Base-by-base conservation (phyloP, 2,888 invertebrate species). In the Chrysodeixis includens region DNA sequence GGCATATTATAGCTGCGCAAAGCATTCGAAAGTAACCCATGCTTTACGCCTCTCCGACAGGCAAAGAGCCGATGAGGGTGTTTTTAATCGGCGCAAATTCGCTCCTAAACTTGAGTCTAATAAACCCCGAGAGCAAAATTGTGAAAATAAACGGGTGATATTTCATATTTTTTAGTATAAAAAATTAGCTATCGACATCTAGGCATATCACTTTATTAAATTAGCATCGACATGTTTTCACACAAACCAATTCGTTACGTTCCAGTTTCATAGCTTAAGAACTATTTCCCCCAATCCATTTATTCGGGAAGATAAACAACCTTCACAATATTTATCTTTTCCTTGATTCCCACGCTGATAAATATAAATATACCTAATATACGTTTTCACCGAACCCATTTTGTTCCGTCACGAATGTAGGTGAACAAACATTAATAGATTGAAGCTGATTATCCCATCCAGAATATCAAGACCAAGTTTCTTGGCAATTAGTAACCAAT, bases 401-500 rank as follows among this genome's bases (percentile, higher is more conserved):
- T 71, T 66, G 62, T 67, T 72, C 30, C 55, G 26, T 18, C 46
- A 44, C 55, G 26, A 22, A 60, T 16, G 56, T 57, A 55, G 46
- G 56, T 60, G 62, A 30, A 52, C 30, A 30, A 51, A 52, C 62
- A 40, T 40, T 68, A 76, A 72, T 76, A 64, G 68, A 67, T 63
- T 63, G 30, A 54, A 54, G 54, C 67, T 54, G 77, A 67, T 72
- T 60, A 56, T 51, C 52, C 7, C 8, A 26, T 9, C 62, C 49
- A 70, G 22, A 76, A 67, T 76, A 61, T 71, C 61, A 8, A 30
- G 22, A 49, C 22, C 10, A 20, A 76, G 40, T 40, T 40, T 16
- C 26, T 59, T 49, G 49, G 3, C 46, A 76, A 71, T 74, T 76
- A 62, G 44, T 8, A 40, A 51, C 44, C 56, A 71, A 66, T 74